Evolutionary conservation across 1,140 invertebrate genomes (phyloP).

Genomic region (Zaprionus vittiger): DNA sequence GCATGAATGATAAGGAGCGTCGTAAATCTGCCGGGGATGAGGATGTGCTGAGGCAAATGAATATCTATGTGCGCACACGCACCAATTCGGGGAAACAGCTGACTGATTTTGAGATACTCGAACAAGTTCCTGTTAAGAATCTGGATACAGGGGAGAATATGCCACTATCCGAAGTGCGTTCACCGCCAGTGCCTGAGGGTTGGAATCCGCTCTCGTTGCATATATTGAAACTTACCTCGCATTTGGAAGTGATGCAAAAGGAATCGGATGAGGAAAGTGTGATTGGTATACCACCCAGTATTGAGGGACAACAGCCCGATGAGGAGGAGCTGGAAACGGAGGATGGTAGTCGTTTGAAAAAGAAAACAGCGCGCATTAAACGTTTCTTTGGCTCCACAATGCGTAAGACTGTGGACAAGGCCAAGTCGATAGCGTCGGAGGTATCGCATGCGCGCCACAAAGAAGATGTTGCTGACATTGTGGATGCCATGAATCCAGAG

Average conservation of each 20-base stretch:
- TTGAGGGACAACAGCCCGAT: conserved; percentile 86
- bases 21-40: conserved; percentile 90
- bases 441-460: conserved; percentile 93
- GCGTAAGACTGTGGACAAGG: conserved; percentile 95
- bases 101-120: conserved; percentile 95
- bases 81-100: conserved; percentile 94
- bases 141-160: conserved; percentile 91
- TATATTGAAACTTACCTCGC: conserved; percentile 92
- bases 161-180: conserved; percentile 83
- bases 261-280: conserved; percentile 94
- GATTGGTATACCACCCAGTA: conserved; percentile 89
- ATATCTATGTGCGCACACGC: conserved; percentile 91
- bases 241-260: conserved; percentile 83
- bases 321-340: conserved; percentile 85
- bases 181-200: conserved; percentile 83
- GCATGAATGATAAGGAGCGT: conserved; percentile 86
- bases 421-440: conserved; percentile 95
- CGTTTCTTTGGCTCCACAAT: conserved; percentile 94
- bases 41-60: conserved; percentile 88
- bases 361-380: conserved; percentile 89
- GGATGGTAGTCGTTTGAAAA: conserved; percentile 84
- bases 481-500: conserved; percentile 93
- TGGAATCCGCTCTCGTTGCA: conserved; percentile 94
- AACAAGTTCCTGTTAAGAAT: conserved; percentile 96
- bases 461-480: conserved; percentile 93